Evolutionary conservation across 2,888 invertebrate genomes (phyloP).

Genomic region (Acanthoscelides obtectus): DNA sequence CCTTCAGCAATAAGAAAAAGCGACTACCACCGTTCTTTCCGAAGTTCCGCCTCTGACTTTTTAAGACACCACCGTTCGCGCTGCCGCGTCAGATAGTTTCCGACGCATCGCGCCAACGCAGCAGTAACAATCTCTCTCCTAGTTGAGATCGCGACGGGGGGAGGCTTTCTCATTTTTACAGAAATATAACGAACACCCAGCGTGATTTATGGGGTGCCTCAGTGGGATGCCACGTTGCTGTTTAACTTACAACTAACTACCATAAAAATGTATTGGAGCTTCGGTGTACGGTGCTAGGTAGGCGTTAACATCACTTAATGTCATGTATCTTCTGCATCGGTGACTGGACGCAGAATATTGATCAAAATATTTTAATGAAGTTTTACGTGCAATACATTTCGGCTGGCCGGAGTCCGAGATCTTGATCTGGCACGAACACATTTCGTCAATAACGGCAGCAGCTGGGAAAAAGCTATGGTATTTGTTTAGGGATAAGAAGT

Average conservation of each 20-base stretch:
- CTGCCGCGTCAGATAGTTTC: not conserved
- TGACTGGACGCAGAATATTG: no score
- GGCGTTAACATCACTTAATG: not conserved
- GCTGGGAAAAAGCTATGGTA: no score
- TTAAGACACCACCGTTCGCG: not conserved
- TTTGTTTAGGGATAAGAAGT: no score
- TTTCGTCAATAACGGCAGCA: no score
- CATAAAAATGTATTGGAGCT: not conserved
- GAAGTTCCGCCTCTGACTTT: not conserved
- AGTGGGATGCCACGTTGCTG: not conserved
- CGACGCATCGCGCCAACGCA: not conserved
- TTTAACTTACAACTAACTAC: not conserved
- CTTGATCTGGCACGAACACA: no score
- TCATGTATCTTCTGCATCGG: no score
- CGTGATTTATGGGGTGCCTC: not conserved
- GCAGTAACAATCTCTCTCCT: not conserved
- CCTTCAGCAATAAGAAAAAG: no score
- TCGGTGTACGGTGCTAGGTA: not conserved
- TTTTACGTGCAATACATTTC: no score
- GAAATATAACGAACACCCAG: not conserved
- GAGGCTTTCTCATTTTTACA: not conserved
- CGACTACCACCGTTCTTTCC: not conserved
- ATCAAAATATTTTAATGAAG: no score
- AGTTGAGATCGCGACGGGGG: not conserved
- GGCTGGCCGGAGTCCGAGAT: no score